Evolutionary conservation across 1,140 invertebrate genomes (phyloP).

Genomic region (Solenopsis fugax): DNA sequence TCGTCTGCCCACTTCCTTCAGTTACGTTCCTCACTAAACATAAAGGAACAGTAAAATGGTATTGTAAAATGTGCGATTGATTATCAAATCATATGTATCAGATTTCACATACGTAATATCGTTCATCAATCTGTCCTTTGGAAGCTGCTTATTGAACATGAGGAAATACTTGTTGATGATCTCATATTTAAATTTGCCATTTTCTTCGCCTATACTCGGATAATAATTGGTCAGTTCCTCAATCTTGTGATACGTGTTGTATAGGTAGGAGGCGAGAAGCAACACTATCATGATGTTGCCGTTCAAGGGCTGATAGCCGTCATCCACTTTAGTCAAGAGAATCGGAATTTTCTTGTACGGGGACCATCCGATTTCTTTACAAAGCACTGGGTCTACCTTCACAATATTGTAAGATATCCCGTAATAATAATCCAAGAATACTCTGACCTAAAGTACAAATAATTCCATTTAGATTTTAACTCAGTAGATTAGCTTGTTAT

Average conservation of each 20-base stretch:
- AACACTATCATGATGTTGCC: constrained; percentile 98
- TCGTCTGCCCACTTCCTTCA: too few relatives aligned
- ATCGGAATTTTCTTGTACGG: constrained; percentile 84
- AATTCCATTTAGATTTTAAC: constrained; percentile 6
- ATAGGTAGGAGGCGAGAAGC: constrained; percentile 92
- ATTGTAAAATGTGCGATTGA: too few relatives aligned
- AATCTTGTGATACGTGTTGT: constrained; percentile 89
- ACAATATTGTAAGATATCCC: constrained; percentile 98
- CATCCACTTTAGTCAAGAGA: constrained; percentile 91
- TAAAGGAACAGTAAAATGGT: too few relatives aligned
- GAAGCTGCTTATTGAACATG: constrained; percentile 91
- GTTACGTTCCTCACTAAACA: too few relatives aligned
- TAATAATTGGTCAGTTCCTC: constrained; percentile 94
- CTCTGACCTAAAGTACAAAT: constrained; percentile 88
- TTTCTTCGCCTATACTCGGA: constrained; percentile 91
- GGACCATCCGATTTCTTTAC: constrained; percentile 97
- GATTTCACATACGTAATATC: too few relatives aligned
- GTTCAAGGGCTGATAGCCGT: constrained; percentile 94
- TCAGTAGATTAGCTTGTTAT: background rate
- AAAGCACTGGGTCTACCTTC: constrained; percentile 97
- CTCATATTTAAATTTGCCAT: constrained; percentile 90
- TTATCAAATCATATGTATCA: too few relatives aligned
- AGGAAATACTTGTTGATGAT: constrained; percentile 98
- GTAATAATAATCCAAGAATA: too few relatives aligned
- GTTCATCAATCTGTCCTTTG: too few relatives aligned